A percentile compares a stretch with the other conserved stretches of the same genome.
Conservation (phyloP, 2,888 invertebrate species). For the Drosophila sordidapex region DNA sequence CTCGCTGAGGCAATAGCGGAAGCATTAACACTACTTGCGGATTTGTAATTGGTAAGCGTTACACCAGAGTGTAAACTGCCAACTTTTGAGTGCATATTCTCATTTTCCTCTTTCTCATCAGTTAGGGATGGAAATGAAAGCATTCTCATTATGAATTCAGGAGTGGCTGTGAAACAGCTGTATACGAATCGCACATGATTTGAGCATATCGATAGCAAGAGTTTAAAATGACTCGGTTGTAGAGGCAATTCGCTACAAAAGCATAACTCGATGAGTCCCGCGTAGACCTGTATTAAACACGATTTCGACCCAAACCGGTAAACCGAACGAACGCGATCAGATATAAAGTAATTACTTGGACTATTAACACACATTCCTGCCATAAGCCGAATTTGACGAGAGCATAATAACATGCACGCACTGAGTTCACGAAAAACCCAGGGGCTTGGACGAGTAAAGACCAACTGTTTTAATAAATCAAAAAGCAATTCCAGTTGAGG, state of each 20-base stretch:
- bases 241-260: conserved; percentile 72
- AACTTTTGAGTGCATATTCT: conserved; percentile 17
- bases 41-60: conserved; percentile 2
- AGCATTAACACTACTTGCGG: background rate
- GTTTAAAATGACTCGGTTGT: conserved; percentile 62
- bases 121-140: conserved; percentile 61
- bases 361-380: conserved; percentile 71
- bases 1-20: conserved; percentile 6
- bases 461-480: conserved; percentile 77
- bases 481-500: conserved; percentile 62
- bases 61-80: conserved; percentile 2
- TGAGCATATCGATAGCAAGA: conserved; percentile 72
- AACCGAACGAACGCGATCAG: conserved; percentile 75
- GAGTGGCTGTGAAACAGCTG: conserved; percentile 76
- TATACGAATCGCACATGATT: conserved; percentile 80
- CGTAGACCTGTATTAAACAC: conserved; percentile 82
- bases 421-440: conserved; percentile 80
- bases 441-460: conserved; percentile 80
- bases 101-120: conserved; percentile 67
- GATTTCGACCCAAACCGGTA: conserved; percentile 81
- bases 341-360: conserved; percentile 59
- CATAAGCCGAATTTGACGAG: conserved; percentile 50
- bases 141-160: conserved; percentile 75
- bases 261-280: conserved; percentile 78
- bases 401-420: conserved; percentile 61